Conservation (phyloP, 2,888 invertebrate species). For the Sturmia bella region DNA sequence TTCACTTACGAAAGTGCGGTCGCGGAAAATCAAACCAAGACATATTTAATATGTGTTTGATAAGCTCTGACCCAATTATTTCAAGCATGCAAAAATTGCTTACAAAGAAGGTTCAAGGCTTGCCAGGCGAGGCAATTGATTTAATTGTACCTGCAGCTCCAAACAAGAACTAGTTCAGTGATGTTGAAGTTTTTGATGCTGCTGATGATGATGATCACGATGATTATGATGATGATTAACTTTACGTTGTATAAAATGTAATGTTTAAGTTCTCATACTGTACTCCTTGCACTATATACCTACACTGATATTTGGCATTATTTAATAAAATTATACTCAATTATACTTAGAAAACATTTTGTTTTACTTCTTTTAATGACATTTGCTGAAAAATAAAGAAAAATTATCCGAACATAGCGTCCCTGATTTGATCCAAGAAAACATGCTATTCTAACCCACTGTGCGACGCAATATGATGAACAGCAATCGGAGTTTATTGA, state of each 20-base stretch:
- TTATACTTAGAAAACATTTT: too few relatives aligned
- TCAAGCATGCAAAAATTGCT: slow-evolving; percentile 23
- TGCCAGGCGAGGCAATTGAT: slow-evolving; percentile 17
- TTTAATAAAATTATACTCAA: too few relatives aligned
- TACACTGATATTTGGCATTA: too few relatives aligned
- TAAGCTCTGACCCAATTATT: slow-evolving; percentile 4
- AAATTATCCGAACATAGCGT: slow-evolving; percentile 24
- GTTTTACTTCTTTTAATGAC: too few relatives aligned
- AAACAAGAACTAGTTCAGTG: background rate
- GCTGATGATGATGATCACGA: too few relatives aligned
- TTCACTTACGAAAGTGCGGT: slow-evolving; percentile 13
- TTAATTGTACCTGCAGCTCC: slow-evolving; percentile 12
- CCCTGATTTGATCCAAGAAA: slow-evolving; percentile 32
- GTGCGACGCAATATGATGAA: slow-evolving; percentile 28
- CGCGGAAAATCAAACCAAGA: slow-evolving; percentile 10
- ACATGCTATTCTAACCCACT: background rate
- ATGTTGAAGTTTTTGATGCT: slow-evolving; percentile 13
- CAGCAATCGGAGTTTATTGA: slow-evolving; percentile 52
- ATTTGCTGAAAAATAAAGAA: background rate
- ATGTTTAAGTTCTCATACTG: too few relatives aligned
- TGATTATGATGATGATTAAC: too few relatives aligned
- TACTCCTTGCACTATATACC: too few relatives aligned
- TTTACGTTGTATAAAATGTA: too few relatives aligned
- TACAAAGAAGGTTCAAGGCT: slow-evolving; percentile 31
- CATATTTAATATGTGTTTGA: slow-evolving; percentile 13